Conservation (phyloP, 2,888 invertebrate genomes). For the Chirona hameri region DNA sequence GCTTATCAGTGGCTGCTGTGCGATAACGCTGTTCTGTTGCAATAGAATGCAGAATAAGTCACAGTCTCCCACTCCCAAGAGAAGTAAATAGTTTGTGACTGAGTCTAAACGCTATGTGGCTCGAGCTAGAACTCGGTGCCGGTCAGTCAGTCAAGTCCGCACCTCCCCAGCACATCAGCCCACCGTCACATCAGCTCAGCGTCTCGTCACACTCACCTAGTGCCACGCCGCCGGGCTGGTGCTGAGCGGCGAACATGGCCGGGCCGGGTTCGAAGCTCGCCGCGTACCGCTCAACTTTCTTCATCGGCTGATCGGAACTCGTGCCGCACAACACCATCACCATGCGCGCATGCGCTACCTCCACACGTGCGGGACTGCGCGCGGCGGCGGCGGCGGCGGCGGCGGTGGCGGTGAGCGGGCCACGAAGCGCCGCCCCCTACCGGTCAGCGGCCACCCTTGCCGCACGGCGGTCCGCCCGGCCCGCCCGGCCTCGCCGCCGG, state of each 20-base stretch:
- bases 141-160: too few species aligned
- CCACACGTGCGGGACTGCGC: conserved; percentile 24
- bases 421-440: not conserved
- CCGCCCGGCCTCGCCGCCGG: not conserved
- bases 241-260: not conserved
- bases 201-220: not conserved
- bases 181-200: too few species aligned
- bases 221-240: not conserved
- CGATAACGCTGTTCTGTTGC: too few species aligned
- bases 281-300: not conserved
- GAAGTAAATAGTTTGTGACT: too few species aligned
- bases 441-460: conserved; percentile 2
- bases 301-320: not conserved
- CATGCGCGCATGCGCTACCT: not conserved
- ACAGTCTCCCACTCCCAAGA: too few species aligned
- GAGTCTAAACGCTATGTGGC: too few species aligned
- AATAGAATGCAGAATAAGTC: too few species aligned
- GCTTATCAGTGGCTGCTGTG: too few species aligned
- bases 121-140: too few species aligned
- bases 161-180: too few species aligned
- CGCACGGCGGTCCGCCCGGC: not conserved
- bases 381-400: not conserved
- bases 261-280: not conserved
- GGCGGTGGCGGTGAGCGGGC: not conserved
- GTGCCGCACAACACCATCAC: conserved; percentile 6